Percentiles rank a stretch among this genome's conserved stretches.
Evolutionary conservation across 1,140 invertebrate species (phyloP).

Genomic region (Papilio aristodemus): DNA sequence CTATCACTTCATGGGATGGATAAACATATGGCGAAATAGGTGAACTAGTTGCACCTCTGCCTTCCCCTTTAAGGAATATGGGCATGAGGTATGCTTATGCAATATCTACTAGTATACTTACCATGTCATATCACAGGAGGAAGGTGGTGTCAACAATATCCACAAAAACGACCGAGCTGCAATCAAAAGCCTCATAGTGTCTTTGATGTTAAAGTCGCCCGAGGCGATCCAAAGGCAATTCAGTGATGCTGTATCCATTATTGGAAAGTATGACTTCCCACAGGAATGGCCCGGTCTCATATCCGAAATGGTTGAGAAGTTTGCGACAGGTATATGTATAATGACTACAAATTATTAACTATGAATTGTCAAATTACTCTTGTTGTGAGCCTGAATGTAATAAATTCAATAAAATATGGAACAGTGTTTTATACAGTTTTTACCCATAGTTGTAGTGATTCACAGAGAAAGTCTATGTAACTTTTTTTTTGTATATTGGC

Average conservation of each 20-base stretch:
- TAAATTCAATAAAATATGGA: too few relatives aligned
- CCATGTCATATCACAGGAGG: slow-evolving; percentile 81
- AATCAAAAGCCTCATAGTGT: slow-evolving; percentile 93
- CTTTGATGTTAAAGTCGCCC: slow-evolving; percentile 95
- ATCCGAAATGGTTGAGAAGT: slow-evolving; percentile 95
- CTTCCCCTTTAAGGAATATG: too few relatives aligned
- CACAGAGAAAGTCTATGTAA: too few relatives aligned
- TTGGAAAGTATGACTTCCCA: slow-evolving; percentile 96
- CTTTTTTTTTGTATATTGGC: too few relatives aligned
- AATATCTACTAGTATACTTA: too few relatives aligned
- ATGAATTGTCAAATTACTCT: too few relatives aligned
- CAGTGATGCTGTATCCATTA: slow-evolving; percentile 97
- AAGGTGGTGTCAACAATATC: slow-evolving; percentile 90
- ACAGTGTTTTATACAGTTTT: too few relatives aligned
- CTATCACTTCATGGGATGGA: too few relatives aligned
- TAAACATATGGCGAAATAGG: too few relatives aligned
- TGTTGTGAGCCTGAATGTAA: not conserved
- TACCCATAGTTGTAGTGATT: too few relatives aligned
- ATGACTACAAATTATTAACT: not conserved
- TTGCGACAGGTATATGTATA: slow-evolving; percentile 84
- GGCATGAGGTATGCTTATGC: too few relatives aligned
- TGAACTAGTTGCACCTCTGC: too few relatives aligned
- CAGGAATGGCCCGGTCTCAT: slow-evolving; percentile 96
- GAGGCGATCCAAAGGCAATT: slow-evolving; percentile 95
- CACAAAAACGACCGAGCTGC: slow-evolving; percentile 88